Evolutionary conservation across 2,888 invertebrate species (phyloP).

Genomic region (Trisateles emortualis): DNA sequence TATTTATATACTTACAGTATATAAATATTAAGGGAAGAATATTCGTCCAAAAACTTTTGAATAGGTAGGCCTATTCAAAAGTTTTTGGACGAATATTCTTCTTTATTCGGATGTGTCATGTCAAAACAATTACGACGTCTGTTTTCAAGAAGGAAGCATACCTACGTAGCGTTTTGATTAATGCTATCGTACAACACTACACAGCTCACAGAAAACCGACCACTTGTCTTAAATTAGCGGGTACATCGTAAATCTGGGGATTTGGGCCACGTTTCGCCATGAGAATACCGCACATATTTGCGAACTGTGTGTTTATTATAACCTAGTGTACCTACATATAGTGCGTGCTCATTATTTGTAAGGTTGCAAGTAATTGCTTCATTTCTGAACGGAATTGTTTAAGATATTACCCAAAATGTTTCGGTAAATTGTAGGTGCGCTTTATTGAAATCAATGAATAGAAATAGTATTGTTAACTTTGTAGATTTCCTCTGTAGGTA

Average conservation of each 20-base stretch:
- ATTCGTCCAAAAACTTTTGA: no score
- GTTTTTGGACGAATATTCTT: no score
- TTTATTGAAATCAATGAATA: no score
- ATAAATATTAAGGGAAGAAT: no score
- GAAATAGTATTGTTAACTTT: no score
- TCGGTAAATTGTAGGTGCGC: not conserved
- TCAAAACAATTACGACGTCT: not conserved
- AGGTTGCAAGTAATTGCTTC: slow-evolving; percentile 7
- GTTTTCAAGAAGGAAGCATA: slow-evolving; percentile 28
- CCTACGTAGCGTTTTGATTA: slow-evolving; percentile 33
- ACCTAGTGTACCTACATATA: slow-evolving; percentile 17
- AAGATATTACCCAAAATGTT: slow-evolving; percentile 1
- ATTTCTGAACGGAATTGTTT: slow-evolving; percentile 4
- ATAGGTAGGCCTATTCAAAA: no score
- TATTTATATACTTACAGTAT: no score
- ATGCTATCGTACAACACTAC: slow-evolving; percentile 28
- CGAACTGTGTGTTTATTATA: slow-evolving; percentile 62
- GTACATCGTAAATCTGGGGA: slow-evolving; percentile 71
- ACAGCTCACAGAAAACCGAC: slow-evolving; percentile 52
- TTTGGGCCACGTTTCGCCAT: slow-evolving; percentile 72
- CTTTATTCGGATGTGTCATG: not conserved
- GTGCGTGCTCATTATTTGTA: slow-evolving; percentile 25
- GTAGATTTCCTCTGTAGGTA: no score
- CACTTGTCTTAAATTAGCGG: slow-evolving; percentile 77
- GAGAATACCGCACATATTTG: slow-evolving; percentile 66